phyloP scores from a whole-genome alignment of 2,113 vertebrate genomes.

The Physeter macrocephalus region DNA sequence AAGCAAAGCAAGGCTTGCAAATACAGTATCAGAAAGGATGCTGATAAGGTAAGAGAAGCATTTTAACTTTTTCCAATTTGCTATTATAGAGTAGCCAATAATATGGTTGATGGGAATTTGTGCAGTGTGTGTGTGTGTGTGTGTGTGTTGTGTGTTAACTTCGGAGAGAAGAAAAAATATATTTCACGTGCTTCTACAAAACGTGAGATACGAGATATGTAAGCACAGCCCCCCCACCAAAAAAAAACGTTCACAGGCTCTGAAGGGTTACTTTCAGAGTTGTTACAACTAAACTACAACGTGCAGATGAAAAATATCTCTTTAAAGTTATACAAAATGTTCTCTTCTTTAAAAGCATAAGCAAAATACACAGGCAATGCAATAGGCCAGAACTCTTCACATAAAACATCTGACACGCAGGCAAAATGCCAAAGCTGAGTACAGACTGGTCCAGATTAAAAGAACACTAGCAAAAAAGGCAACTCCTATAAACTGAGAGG shows the following conservation, averaged over 20 bases:
- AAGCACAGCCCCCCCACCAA: not conserved
- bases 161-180: constrained; percentile 37
- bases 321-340: constrained; percentile 50
- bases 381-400: not conserved
- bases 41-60: constrained; percentile 70
- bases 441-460: not conserved
- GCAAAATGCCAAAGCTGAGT: constrained; percentile 23
- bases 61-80: constrained; percentile 69
- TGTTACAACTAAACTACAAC: not conserved
- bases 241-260: not conserved
- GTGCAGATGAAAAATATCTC: not conserved
- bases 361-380: constrained; percentile 22
- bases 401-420: constrained; percentile 32
- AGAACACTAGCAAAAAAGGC: not conserved
- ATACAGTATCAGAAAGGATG: constrained; percentile 68
- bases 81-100: constrained; percentile 71
- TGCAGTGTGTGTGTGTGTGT: not conserved
- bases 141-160: constrained; percentile 20
- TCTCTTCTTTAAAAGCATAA: constrained; percentile 37
- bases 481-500: not conserved
- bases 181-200: constrained; percentile 41
- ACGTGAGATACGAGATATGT: constrained; percentile 31
- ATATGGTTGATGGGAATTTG: constrained; percentile 54
- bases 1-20: constrained; percentile 39
- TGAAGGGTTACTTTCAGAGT: not conserved